phyloP scores from a whole-genome alignment of 2,888 invertebrate genomes.

The Ormia ochracea region DNA sequence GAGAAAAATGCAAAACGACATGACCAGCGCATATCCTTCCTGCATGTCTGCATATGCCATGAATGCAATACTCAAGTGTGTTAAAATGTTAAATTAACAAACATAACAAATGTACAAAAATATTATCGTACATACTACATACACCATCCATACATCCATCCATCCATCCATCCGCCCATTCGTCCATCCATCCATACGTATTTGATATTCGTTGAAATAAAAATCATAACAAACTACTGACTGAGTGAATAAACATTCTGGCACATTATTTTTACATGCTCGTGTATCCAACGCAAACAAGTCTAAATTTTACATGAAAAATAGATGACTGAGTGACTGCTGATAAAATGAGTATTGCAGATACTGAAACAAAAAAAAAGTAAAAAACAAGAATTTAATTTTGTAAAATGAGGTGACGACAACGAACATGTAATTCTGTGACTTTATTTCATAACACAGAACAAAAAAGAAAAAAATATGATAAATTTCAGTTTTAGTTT shows the following conservation, averaged over 20 bases:
- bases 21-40: slow-evolving; percentile 54
- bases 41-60: slow-evolving; percentile 43
- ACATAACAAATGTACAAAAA: not conserved
- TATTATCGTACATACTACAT: not conserved
- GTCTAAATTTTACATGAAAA: not conserved
- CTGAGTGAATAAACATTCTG: slow-evolving; percentile 21
- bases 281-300: not conserved
- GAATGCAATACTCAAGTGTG: slow-evolving; percentile 31
- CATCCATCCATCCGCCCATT: too few species aligned
- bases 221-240: slow-evolving; percentile 48
- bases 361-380: slow-evolving; percentile 1
- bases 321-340: slow-evolving; percentile 24
- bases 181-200: too few species aligned
- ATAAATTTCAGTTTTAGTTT: too few species aligned
- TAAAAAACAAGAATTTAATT: slow-evolving; percentile 55
- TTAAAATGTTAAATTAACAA: slow-evolving; percentile 22
- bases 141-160: too few species aligned
- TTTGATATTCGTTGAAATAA: not conserved
- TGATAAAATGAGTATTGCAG: slow-evolving; percentile 20
- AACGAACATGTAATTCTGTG: slow-evolving; percentile 43
- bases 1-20: slow-evolving; percentile 37
- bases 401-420: slow-evolving; percentile 55
- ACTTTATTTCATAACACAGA: too few species aligned
- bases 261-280: not conserved
- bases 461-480: too few species aligned